phyloP scores from a whole-genome alignment of 2,797 vertebrate species.

The Babyrousa celebensis region DNA sequence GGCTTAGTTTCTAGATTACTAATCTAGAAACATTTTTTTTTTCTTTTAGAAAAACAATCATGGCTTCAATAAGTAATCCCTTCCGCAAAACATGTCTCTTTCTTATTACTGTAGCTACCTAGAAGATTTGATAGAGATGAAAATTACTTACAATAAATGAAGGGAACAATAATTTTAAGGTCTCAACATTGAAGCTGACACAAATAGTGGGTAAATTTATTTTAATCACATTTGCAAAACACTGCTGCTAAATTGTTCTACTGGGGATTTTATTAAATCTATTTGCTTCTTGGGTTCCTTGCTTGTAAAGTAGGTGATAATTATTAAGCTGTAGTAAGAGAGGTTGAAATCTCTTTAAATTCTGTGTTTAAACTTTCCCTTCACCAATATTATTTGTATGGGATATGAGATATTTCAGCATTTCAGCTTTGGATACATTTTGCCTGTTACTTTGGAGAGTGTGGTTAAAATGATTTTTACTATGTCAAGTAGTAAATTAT shows the following conservation, averaged over 20 bases:
- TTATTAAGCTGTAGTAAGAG: constrained; percentile 31
- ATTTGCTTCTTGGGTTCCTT: not conserved
- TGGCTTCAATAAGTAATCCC: not conserved
- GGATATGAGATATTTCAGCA: not conserved
- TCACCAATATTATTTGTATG: not conserved
- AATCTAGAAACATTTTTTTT: not conserved
- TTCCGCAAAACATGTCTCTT: not conserved
- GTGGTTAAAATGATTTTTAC: constrained; percentile 11
- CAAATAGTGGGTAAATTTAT: not conserved
- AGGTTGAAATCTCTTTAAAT: constrained; percentile 11
- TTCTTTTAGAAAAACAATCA: constrained; percentile 12
- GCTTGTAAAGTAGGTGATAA: not conserved
- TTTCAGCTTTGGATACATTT: not conserved
- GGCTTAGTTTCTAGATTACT: not conserved
- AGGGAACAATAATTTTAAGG: constrained; percentile 12
- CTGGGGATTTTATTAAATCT: not conserved
- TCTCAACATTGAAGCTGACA: not conserved
- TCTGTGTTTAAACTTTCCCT: not conserved
- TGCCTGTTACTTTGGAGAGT: not conserved
- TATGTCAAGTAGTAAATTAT: not conserved
- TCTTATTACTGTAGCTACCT: not conserved
- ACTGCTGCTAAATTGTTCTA: not conserved
- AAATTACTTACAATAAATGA: constrained; percentile 33
- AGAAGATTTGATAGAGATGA: not conserved
- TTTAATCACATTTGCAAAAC: not conserved